Conservation (phyloP, 2,113 vertebrate species). For the Protobothrops flavoviridis region DNA sequence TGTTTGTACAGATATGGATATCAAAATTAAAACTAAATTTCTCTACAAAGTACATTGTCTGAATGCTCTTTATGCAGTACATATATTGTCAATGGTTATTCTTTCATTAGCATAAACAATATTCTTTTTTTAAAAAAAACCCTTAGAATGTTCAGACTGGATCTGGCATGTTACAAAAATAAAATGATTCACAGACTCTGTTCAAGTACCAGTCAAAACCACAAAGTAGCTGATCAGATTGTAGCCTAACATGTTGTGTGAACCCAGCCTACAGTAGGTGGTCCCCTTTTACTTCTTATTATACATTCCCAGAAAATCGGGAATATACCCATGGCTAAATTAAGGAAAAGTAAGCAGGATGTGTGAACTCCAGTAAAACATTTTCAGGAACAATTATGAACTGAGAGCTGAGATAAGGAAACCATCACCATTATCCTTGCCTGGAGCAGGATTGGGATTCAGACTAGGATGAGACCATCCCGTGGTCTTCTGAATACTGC, state of each 20-base stretch:
- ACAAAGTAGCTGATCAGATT: not conserved
- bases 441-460: not conserved
- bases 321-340: not conserved
- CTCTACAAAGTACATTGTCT: not conserved
- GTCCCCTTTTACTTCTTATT: not conserved
- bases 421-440: not conserved
- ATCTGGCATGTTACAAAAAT: not conserved
- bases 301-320: not conserved
- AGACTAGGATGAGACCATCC: not conserved
- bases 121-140: not conserved
- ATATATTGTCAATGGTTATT: not conserved
- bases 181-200: not conserved
- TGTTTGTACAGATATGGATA: not conserved
- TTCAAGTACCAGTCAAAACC: not conserved
- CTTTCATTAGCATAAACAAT: not conserved
- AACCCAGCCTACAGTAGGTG: not conserved
- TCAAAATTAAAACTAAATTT: not conserved
- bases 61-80: not conserved
- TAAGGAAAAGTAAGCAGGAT: not conserved
- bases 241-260: not conserved
- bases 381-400: not conserved
- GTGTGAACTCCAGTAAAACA: not conserved
- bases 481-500: not conserved
- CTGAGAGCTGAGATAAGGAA: not conserved
- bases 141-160: not conserved